A percentile compares a stretch with the other conserved stretches of the same genome.
These are phyloP conservation scores for Eupithecia tripunctaria DNA, from an alignment of 2,888 invertebrate species.

Conservation along the genomic window DNA sequence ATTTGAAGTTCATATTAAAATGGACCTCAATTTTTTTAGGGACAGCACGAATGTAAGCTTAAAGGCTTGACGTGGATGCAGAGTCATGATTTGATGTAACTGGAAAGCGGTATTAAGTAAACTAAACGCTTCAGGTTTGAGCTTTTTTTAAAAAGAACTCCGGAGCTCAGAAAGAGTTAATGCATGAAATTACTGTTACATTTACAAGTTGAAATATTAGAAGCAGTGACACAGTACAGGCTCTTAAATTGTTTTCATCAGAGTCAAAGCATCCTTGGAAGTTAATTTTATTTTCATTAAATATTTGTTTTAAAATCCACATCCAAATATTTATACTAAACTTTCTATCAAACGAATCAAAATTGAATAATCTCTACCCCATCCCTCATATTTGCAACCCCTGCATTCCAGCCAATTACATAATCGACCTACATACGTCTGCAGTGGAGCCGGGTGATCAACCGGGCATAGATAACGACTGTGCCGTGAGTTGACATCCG, in stretches of 20 bases:
- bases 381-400: neutral
- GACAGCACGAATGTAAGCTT: neutral
- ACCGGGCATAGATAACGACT: constrained; percentile 37
- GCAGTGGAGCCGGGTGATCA: constrained; percentile 37
- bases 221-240: too few species aligned
- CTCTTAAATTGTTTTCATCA: too few species aligned
- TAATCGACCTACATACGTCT: constrained; percentile 28
- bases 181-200: neutral
- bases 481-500: constrained; percentile 53
- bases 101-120: neutral
- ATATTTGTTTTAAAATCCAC: too few species aligned
- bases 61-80: neutral
- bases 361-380: constrained; percentile 9
- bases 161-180: neutral
- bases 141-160: neutral
- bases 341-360: neutral
- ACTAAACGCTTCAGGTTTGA: neutral
- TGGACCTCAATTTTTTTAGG: neutral
- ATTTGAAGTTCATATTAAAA: neutral
- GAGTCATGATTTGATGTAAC: neutral
- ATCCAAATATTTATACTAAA: neutral
- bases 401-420: constrained; percentile 22
- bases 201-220: neutral
- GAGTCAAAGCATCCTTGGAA: neutral
- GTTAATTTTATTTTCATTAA: neutral